A percentile compares a stretch with the other conserved stretches of the same genome.
phyloP scores from a whole-genome alignment of 2,888 invertebrate genomes.

The Ochropacha duplaris region DNA sequence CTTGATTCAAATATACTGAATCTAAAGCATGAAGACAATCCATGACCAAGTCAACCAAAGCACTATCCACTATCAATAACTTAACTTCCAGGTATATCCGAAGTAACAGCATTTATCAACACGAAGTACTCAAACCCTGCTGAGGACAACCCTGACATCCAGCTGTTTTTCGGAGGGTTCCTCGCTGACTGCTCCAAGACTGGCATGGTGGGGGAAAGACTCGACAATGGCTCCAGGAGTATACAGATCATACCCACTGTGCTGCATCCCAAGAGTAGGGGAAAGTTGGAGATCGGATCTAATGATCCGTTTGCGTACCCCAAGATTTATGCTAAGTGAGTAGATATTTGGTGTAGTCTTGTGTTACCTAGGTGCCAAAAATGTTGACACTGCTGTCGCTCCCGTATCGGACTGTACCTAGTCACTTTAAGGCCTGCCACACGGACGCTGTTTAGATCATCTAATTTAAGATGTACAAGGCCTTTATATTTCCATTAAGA shows the following conservation, averaged over 20 bases:
- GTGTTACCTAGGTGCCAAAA: no score
- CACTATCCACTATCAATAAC: neutral
- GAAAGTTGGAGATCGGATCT: constrained; percentile 88
- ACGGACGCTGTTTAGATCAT: no score
- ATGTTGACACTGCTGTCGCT: no score
- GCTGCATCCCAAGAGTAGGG: constrained; percentile 93
- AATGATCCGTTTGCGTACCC: constrained; percentile 92
- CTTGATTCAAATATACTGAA: no score
- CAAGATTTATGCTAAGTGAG: constrained; percentile 91
- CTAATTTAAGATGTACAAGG: no score
- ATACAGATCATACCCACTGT: constrained; percentile 91
- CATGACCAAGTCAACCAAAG: neutral
- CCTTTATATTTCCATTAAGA: no score
- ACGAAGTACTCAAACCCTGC: constrained; percentile 89
- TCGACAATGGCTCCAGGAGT: constrained; percentile 86
- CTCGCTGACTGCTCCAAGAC: constrained; percentile 93
- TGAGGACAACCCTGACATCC: constrained; percentile 92
- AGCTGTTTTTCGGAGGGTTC: constrained; percentile 94
- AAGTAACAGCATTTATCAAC: constrained; percentile 92
- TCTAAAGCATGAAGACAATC: neutral
- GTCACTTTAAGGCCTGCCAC: no score
- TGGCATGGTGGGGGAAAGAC: constrained; percentile 91
- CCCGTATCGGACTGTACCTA: no score
- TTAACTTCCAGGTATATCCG: constrained; percentile 85
- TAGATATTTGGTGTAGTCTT: no score